A percentile compares a stretch with the other conserved stretches of the same genome.
phyloP scores from a whole-genome alignment of 1,140 invertebrate genomes.

The Apocrypta bakeri region DNA sequence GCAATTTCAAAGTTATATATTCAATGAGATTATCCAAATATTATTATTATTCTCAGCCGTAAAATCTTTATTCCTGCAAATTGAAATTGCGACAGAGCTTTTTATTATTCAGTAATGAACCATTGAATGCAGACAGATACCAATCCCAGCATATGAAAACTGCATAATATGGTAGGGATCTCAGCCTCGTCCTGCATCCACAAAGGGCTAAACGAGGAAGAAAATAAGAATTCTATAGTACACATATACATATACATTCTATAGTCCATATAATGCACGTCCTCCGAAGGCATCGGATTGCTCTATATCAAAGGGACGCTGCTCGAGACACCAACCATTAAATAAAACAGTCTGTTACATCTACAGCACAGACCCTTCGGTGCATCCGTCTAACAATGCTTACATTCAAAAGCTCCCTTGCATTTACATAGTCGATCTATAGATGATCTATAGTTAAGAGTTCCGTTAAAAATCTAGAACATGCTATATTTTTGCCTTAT shows the following conservation, averaged over 20 bases:
- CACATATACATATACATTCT: too few species aligned
- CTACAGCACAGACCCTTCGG: not conserved
- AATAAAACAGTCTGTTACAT: slow-evolving; percentile 19
- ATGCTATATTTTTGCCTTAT: too few species aligned
- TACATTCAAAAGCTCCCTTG: not conserved
- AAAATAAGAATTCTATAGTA: not conserved
- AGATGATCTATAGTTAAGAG: too few species aligned
- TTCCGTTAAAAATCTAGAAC: too few species aligned
- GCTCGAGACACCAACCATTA: not conserved
- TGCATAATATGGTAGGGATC: not conserved
- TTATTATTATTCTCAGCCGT: too few species aligned
- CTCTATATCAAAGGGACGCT: not conserved
- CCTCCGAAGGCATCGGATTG: not conserved
- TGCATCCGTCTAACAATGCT: not conserved
- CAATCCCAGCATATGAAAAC: too few species aligned
- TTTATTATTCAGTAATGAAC: not conserved
- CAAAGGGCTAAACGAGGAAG: not conserved
- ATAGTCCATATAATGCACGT: not conserved
- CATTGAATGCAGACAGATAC: not conserved
- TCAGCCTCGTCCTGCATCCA: not conserved
- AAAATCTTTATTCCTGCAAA: too few species aligned
- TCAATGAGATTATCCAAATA: too few species aligned
- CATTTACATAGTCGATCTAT: not conserved
- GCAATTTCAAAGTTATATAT: too few species aligned
- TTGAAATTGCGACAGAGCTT: too few species aligned